phyloP scores from a whole-genome alignment of 2,888 invertebrate genomes.

The Calliopum simillimum region DNA sequence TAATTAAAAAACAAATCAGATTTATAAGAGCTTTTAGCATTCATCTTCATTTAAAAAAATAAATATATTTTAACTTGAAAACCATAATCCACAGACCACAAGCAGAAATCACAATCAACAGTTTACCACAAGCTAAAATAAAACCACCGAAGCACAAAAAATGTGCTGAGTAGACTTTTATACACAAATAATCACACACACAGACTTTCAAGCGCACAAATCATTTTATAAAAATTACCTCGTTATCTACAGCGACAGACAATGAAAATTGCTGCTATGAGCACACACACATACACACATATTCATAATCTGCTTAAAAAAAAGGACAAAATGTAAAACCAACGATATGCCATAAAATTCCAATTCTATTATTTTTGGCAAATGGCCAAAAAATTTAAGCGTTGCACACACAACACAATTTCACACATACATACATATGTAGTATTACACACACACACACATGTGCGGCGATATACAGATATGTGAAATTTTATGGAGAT shows the following conservation, averaged over 20 bases:
- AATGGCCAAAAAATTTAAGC: constrained; percentile 53
- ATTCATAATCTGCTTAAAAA: constrained; percentile 13
- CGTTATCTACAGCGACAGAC: constrained; percentile 58
- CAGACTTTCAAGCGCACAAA: constrained; percentile 45
- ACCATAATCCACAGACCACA: neutral
- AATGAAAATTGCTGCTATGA: constrained; percentile 21
- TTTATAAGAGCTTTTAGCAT: too few relatives aligned
- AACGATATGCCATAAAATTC: constrained; percentile 21
- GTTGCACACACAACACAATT: constrained; percentile 13
- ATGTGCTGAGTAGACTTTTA: too few relatives aligned
- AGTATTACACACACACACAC: constrained; percentile 11
- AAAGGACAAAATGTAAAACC: constrained; percentile 18
- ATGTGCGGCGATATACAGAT: neutral
- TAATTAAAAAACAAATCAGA: too few relatives aligned
- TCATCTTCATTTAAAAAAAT: too few relatives aligned
- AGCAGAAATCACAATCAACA: constrained; percentile 26
- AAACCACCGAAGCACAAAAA: neutral
- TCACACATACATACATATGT: neutral
- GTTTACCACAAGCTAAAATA: constrained; percentile 3
- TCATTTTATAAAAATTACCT: constrained; percentile 61
- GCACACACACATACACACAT: constrained; percentile 25
- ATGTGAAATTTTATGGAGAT: constrained; percentile 4
- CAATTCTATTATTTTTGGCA: constrained; percentile 52
- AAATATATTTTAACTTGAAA: too few relatives aligned
- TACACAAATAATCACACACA: neutral